A percentile compares a stretch with the other conserved stretches of the same genome.
Conservation (phyloP, 2,888 invertebrate species). For the Anagyrus pseudococci region DNA sequence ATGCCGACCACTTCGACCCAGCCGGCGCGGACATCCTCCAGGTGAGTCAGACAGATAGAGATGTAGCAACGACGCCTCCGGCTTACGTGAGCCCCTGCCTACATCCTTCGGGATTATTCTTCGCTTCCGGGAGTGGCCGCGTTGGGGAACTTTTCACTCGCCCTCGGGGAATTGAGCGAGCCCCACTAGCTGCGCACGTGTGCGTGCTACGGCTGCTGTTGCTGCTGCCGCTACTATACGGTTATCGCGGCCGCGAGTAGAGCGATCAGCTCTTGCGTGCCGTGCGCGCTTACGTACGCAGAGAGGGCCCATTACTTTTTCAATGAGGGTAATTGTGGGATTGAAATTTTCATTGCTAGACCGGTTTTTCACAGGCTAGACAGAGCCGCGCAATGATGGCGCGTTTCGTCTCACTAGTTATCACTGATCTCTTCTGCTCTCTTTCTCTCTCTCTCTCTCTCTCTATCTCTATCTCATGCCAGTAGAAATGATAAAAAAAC, state of each 20-base stretch:
- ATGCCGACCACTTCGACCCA: slow-evolving; percentile 4
- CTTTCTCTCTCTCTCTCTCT: background rate
- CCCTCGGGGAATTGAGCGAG: too few species aligned
- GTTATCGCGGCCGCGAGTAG: background rate
- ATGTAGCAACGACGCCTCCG: background rate
- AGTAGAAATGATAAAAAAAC: too few species aligned
- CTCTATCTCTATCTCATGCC: background rate
- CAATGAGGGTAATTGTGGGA: background rate
- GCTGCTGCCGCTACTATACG: too few species aligned
- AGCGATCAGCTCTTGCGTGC: background rate
- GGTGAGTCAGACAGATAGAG: slow-evolving; percentile 11
- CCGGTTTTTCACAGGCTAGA: too few species aligned
- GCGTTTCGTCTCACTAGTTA: background rate
- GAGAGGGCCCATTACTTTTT: background rate
- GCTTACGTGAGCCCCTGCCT: background rate
- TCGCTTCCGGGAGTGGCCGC: background rate
- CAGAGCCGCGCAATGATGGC: background rate
- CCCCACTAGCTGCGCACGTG: too few species aligned
- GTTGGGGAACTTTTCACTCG: background rate
- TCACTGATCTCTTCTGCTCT: background rate
- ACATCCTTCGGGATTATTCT: background rate
- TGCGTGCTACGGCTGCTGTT: too few species aligned
- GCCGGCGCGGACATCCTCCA: slow-evolving; percentile 2
- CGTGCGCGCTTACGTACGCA: background rate
- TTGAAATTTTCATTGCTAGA: background rate